Percentiles rank a stretch among this genome's conserved stretches.
phyloP scores from a whole-genome alignment of 2,888 invertebrate genomes.

The Eulithis testata region DNA sequence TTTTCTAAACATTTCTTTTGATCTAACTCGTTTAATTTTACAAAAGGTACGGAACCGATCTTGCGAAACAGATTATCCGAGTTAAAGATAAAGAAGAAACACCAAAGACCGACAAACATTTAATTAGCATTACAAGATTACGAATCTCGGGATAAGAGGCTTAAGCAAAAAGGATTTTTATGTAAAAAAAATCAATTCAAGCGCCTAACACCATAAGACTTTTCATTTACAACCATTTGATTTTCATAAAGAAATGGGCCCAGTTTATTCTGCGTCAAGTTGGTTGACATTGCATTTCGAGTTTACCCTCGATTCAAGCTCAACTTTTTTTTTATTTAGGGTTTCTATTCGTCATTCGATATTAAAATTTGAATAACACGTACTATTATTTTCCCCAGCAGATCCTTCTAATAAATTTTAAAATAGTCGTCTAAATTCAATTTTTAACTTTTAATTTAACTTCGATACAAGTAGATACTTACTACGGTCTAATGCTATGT shows the following conservation, averaged over 20 bases:
- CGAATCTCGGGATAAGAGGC: conserved; percentile 49
- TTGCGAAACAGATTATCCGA: conserved; percentile 64
- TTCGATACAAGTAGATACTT: neutral
- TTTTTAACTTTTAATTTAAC: neutral
- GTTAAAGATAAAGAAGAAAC: conserved; percentile 61
- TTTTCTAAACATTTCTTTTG: conserved; percentile 55
- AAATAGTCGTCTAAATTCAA: too few species aligned
- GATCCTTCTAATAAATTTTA: too few species aligned
- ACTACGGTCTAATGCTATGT: conserved; percentile 21
- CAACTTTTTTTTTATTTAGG: neutral
- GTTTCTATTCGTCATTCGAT: neutral
- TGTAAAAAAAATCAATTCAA: conserved; percentile 38
- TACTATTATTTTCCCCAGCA: too few species aligned
- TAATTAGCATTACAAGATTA: conserved; percentile 73
- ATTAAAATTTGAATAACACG: too few species aligned
- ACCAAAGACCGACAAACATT: conserved; percentile 62
- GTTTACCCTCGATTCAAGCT: neutral
- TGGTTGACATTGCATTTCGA: neutral
- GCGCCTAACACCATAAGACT: conserved; percentile 22
- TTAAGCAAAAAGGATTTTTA: conserved; percentile 50
- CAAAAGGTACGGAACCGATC: conserved; percentile 66
- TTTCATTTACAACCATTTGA: conserved; percentile 28
- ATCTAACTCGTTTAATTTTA: conserved; percentile 66
- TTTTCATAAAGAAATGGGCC: conserved; percentile 19
- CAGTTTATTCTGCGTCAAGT: neutral